These are phyloP conservation scores for Drosophila busckii DNA, from an alignment of 1,140 invertebrate genomes.

Conservation along the genomic window DNA sequence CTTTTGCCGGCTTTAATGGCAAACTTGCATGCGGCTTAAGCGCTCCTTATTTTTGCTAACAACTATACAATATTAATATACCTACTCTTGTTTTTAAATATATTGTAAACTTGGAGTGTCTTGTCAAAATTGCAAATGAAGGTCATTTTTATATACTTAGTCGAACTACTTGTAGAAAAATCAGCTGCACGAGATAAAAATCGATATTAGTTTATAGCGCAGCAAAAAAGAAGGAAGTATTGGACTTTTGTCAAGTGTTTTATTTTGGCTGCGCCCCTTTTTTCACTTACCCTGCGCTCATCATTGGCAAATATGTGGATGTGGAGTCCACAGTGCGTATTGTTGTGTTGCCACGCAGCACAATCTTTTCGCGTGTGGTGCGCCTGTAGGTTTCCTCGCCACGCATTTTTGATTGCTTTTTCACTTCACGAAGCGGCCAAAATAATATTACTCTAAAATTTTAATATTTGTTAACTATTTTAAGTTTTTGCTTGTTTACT, in stretches of 20 bases:
- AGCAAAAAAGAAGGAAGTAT: conserved; percentile 18
- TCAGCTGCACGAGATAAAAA: conserved; percentile 69
- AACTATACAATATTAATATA: conserved; percentile 8
- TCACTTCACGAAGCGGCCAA: conserved; percentile 1
- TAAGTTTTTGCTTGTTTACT: conserved; percentile 43
- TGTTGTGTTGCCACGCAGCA: conserved; percentile 74
- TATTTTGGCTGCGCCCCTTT: neutral
- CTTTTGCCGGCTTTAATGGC: conserved; percentile 31
- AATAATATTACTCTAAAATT: conserved; percentile 21
- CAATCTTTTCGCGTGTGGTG: conserved; percentile 76
- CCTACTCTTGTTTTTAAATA: conserved; percentile 9
- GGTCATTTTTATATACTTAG: conserved; percentile 36
- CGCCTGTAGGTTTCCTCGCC: conserved; percentile 72
- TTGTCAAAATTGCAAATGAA: conserved; percentile 46
- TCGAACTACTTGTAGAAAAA: conserved; percentile 31
- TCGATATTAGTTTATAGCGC: too few relatives aligned
- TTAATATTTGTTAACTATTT: conserved; percentile 11
- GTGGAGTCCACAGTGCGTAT: conserved; percentile 77
- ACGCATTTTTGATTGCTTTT: conserved; percentile 47
- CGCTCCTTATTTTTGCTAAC: neutral
- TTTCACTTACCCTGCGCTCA: conserved; percentile 54
- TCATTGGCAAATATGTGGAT: conserved; percentile 70
- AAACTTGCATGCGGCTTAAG: conserved; percentile 16
- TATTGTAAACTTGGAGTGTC: conserved; percentile 19
- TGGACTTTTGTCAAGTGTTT: neutral